Conservation (phyloP, 2,113 vertebrate species). For the Onychorhynchus coronatus region DNA sequence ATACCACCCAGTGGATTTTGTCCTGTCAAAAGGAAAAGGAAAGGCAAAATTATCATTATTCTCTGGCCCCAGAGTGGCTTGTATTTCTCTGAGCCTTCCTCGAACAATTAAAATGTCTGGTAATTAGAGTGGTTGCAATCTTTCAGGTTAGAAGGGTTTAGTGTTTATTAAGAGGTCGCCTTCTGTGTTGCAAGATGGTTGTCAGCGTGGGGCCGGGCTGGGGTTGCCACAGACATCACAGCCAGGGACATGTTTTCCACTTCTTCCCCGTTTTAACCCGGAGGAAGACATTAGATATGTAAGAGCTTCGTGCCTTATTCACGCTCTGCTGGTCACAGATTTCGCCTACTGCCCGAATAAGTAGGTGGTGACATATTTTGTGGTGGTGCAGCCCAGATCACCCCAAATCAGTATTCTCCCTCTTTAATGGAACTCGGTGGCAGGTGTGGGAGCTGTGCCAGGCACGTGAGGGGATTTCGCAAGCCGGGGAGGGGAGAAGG, state of each 20-base stretch:
- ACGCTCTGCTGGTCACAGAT: background rate
- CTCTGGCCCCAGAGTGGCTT: background rate
- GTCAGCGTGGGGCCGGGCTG: slow-evolving; percentile 30
- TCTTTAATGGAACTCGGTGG: background rate
- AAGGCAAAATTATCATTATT: background rate
- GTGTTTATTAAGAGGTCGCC: slow-evolving; percentile 59
- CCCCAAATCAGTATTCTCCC: background rate
- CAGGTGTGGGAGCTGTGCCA: background rate
- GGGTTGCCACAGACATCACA: background rate
- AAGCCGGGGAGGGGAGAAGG: background rate
- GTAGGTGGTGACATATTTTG: background rate
- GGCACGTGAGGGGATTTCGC: background rate
- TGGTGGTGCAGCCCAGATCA: background rate
- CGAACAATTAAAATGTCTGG: slow-evolving; percentile 43
- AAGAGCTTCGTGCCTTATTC: background rate
- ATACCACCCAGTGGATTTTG: background rate
- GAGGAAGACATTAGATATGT: background rate
- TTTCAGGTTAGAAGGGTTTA: slow-evolving; percentile 63
- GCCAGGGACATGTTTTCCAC: background rate
- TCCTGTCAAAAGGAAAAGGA: background rate
- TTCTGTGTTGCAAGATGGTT: slow-evolving; percentile 60
- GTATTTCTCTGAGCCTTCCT: background rate
- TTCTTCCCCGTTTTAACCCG: background rate
- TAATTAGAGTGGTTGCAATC: slow-evolving; percentile 46
- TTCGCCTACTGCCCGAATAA: background rate